phyloP scores from a whole-genome alignment of 2,113 vertebrate genomes.

The Baryphthengus martii region DNA sequence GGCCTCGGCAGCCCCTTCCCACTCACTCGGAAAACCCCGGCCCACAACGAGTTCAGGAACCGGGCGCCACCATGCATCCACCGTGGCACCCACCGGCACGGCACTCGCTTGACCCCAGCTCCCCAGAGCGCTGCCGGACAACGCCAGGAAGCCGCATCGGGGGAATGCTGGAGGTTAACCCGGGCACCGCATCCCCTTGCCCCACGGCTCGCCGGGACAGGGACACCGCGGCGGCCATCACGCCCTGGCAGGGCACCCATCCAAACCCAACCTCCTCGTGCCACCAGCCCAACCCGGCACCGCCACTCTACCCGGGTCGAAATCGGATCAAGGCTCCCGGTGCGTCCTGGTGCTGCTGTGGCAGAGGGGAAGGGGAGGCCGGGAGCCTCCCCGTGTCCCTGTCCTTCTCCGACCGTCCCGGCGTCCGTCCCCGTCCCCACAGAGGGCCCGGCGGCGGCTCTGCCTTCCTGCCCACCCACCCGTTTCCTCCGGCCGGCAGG shows the following conservation, averaged over 20 bases:
- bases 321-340: fast-evolving
- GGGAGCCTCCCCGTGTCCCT: background rate
- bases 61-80: background rate
- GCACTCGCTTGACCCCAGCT: background rate
- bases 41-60: background rate
- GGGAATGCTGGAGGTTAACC: background rate
- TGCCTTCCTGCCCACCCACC: slow-evolving; percentile 39
- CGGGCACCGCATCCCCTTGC: fast-evolving
- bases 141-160: background rate
- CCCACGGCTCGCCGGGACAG: fast-evolving
- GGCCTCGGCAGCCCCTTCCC: background rate
- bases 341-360: background rate
- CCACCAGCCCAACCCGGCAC: background rate
- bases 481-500: background rate
- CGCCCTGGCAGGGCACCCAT: fast-evolving
- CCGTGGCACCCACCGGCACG: too few relatives aligned
- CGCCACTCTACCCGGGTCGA: background rate
- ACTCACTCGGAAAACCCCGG: background rate
- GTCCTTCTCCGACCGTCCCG: background rate
- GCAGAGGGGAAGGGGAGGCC: background rate
- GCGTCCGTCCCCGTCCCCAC: background rate
- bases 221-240: fast-evolving
- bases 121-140: background rate
- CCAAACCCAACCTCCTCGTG: background rate
- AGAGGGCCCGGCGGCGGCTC: background rate